Conservation (phyloP, 30 jellyfish, hydroid and myxozoan genomes). For the Turritopsis dohrnii region DNA sequence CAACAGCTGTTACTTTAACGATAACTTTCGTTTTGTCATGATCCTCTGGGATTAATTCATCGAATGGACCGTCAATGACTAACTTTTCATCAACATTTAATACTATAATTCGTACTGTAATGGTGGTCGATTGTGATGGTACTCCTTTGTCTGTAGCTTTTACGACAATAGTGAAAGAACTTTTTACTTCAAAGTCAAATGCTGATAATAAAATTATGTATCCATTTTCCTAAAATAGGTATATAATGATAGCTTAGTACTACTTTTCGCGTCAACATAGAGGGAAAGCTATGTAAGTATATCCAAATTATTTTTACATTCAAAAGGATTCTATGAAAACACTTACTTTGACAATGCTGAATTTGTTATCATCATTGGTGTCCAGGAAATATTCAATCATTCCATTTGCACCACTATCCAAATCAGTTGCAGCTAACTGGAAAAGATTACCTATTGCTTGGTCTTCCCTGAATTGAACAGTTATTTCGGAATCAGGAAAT, state of each 20-base stretch:
- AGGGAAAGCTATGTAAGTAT: no score
- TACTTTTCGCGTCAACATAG: no score
- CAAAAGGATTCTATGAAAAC: neutral
- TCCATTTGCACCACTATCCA: constrained; percentile 64
- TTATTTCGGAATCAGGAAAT: constrained; percentile 21
- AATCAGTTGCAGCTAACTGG: constrained; percentile 56
- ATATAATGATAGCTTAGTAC: neutral
- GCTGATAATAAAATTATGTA: constrained; percentile 18
- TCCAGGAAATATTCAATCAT: constrained; percentile 33
- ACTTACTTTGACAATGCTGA: constrained; percentile 38
- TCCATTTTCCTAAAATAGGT: neutral
- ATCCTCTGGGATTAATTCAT: neutral
- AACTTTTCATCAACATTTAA: neutral
- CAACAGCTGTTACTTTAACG: constrained; percentile 7
- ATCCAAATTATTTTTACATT: neutral
- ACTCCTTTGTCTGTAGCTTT: constrained; percentile 67
- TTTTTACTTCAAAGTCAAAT: constrained; percentile 58
- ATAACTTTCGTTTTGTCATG: neutral
- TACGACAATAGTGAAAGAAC: constrained; percentile 36
- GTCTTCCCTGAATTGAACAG: constrained; percentile 42
- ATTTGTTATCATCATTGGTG: constrained; percentile 31
- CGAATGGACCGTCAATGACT: constrained; percentile 5
- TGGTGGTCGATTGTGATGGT: constrained; percentile 29
- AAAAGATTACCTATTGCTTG: constrained; percentile 38
- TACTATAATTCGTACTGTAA: constrained; percentile 19